A percentile compares a stretch with the other conserved stretches of the same genome.
Conservation (phyloP, 2,888 invertebrate genomes). For the Drosophila greeni region DNA sequence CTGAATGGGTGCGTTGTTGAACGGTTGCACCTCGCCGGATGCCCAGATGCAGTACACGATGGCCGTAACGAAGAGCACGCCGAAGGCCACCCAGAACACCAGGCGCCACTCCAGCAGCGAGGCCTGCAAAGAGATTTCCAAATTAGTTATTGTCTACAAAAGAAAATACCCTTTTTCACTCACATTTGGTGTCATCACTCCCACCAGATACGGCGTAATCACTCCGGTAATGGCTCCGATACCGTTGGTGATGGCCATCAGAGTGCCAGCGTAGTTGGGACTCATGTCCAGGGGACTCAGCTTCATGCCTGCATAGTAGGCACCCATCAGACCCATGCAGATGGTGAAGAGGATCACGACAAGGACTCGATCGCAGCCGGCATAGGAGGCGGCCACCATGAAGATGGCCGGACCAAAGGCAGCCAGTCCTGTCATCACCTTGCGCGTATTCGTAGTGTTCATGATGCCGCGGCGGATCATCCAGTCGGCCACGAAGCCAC, state of each 20-base stretch:
- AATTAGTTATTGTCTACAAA: not conserved
- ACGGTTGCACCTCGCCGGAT: slow-evolving; percentile 86
- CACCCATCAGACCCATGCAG: slow-evolving; percentile 85
- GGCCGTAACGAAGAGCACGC: slow-evolving; percentile 84
- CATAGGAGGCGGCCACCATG: slow-evolving; percentile 84
- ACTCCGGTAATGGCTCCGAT: slow-evolving; percentile 86
- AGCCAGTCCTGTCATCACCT: slow-evolving; percentile 84
- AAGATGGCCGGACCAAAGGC: slow-evolving; percentile 85
- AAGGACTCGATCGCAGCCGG: slow-evolving; percentile 82
- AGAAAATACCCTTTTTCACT: slow-evolving; percentile 67
- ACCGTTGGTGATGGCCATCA: slow-evolving; percentile 86
- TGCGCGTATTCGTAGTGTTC: slow-evolving; percentile 77
- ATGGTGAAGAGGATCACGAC: slow-evolving; percentile 83
- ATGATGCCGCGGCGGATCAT: slow-evolving; percentile 82
- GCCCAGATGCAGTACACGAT: slow-evolving; percentile 85
- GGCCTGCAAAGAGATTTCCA: slow-evolving; percentile 77
- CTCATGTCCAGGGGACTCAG: slow-evolving; percentile 84
- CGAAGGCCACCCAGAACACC: slow-evolving; percentile 90
- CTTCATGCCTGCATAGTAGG: slow-evolving; percentile 86
- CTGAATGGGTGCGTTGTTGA: slow-evolving; percentile 81
- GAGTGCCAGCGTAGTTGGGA: slow-evolving; percentile 83
- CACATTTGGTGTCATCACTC: slow-evolving; percentile 83
- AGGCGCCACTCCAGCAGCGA: slow-evolving; percentile 85
- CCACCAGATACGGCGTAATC: slow-evolving; percentile 84
- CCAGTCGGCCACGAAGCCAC: slow-evolving; percentile 85